Evolutionary conservation across 2,113 vertebrate species (phyloP).

Genomic region (Edolisoma coerulescens): DNA sequence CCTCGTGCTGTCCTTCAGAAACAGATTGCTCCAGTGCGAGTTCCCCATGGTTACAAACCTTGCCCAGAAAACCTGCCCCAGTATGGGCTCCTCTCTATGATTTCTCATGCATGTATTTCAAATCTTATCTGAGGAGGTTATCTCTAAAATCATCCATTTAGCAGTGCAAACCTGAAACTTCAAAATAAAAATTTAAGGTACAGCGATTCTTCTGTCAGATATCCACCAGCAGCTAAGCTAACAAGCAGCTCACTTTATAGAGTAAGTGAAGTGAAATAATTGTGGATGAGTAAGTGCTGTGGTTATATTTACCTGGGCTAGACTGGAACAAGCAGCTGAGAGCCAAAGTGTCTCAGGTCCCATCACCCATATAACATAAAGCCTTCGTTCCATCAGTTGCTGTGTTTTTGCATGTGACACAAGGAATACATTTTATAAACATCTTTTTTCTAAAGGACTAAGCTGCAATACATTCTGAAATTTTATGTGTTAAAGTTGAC

Average conservation of each 20-base stretch:
- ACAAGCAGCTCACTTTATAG: background rate
- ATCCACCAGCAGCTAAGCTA: background rate
- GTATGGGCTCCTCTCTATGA: background rate
- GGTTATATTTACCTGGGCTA: background rate
- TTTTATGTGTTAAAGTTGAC: background rate
- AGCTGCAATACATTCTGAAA: background rate
- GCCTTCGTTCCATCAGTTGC: background rate
- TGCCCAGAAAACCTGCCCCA: background rate
- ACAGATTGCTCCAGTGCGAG: background rate
- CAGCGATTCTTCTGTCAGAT: background rate
- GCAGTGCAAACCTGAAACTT: background rate
- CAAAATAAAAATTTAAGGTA: background rate
- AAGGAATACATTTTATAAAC: background rate
- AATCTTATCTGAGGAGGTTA: background rate
- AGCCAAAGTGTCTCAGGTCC: background rate
- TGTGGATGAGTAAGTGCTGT: background rate
- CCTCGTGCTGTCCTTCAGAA: accelerated
- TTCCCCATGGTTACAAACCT: background rate
- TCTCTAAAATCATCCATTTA: background rate
- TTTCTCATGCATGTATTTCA: background rate
- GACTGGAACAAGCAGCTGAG: background rate
- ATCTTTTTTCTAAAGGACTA: background rate
- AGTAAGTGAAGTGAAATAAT: background rate
- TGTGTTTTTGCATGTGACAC: background rate
- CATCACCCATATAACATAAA: accelerated